These are phyloP conservation scores for Stenodera caucasica DNA, from an alignment of 2,888 invertebrate species.

Conservation along the genomic window DNA sequence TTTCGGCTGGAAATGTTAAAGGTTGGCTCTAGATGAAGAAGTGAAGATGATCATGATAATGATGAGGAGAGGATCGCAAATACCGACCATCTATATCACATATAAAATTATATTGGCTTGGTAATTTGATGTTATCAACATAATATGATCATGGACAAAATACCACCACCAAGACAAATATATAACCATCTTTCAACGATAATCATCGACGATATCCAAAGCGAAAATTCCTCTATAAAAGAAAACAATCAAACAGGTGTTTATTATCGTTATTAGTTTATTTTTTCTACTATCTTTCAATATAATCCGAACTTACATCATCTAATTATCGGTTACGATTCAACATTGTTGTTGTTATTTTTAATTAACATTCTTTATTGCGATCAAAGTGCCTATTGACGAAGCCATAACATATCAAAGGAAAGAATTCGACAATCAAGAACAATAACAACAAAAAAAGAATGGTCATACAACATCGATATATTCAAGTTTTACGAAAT, in stretches of 20 bases:
- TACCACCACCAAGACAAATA: slow-evolving; percentile 20
- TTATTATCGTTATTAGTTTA: too few species aligned
- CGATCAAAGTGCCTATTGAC: too few species aligned
- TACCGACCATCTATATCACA: slow-evolving; percentile 28
- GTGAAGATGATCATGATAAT: slow-evolving; percentile 16
- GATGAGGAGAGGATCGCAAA: slow-evolving; percentile 21
- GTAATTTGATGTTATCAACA: slow-evolving; percentile 47
- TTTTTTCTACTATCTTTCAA: not conserved
- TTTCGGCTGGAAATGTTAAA: slow-evolving; percentile 12
- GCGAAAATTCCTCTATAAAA: slow-evolving; percentile 6
- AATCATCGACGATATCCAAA: not conserved
- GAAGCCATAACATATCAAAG: too few species aligned
- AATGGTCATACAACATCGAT: not conserved
- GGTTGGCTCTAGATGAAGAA: not conserved
- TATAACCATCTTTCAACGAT: not conserved
- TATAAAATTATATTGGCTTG: slow-evolving; percentile 44
- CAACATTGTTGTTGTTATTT: not conserved
- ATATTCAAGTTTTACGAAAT: not conserved
- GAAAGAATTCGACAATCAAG: not conserved
- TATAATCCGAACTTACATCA: slow-evolving; percentile 12
- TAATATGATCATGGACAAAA: slow-evolving; percentile 35
- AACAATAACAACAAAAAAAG: not conserved
- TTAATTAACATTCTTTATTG: not conserved
- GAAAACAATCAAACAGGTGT: slow-evolving; percentile 21
- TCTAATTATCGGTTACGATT: slow-evolving; percentile 14